Evolutionary conservation across 2,888 invertebrate genomes (phyloP).

Genomic region (Volucella bombylans): DNA sequence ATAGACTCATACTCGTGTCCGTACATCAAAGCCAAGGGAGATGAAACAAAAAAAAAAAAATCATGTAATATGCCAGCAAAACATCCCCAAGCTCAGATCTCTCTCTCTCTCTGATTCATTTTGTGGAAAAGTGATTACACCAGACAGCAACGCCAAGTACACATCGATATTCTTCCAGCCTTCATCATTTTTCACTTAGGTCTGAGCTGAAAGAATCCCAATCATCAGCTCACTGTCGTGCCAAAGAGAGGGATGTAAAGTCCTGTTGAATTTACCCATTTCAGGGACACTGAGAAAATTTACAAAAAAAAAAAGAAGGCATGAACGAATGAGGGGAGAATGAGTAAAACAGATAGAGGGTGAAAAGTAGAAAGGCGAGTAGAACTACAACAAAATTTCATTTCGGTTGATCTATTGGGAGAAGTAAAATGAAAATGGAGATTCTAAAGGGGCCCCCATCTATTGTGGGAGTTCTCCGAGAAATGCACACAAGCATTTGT

Average conservation of each 20-base stretch:
- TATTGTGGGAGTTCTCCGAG: too few species aligned
- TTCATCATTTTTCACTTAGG: slow-evolving; percentile 65
- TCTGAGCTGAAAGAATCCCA: slow-evolving; percentile 43
- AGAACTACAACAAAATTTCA: too few species aligned
- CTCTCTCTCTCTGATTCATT: slow-evolving; percentile 58
- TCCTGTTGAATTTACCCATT: slow-evolving; percentile 59
- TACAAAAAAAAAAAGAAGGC: not conserved
- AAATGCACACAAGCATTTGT: too few species aligned
- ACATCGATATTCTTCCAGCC: slow-evolving; percentile 51
- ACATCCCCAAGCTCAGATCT: slow-evolving; percentile 42
- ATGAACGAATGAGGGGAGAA: not conserved
- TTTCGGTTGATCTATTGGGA: too few species aligned
- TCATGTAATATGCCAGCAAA: slow-evolving; percentile 48
- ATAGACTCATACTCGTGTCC: not conserved
- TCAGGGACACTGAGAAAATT: slow-evolving; percentile 50
- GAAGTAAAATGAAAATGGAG: too few species aligned
- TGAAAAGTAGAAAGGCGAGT: not conserved
- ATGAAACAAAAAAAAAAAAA: slow-evolving; percentile 25
- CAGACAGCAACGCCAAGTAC: slow-evolving; percentile 63
- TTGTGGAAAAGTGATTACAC: slow-evolving; percentile 65
- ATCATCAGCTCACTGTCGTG: slow-evolving; percentile 11
- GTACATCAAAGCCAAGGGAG: slow-evolving; percentile 15
- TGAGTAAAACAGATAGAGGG: slow-evolving; percentile 1
- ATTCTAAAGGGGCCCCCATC: too few species aligned
- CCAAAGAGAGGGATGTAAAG: slow-evolving; percentile 49